Percentiles rank a stretch among this genome's conserved stretches.
These are phyloP conservation scores for Seira ritae DNA, from an alignment of 2,888 invertebrate species.

Conservation along the genomic window DNA sequence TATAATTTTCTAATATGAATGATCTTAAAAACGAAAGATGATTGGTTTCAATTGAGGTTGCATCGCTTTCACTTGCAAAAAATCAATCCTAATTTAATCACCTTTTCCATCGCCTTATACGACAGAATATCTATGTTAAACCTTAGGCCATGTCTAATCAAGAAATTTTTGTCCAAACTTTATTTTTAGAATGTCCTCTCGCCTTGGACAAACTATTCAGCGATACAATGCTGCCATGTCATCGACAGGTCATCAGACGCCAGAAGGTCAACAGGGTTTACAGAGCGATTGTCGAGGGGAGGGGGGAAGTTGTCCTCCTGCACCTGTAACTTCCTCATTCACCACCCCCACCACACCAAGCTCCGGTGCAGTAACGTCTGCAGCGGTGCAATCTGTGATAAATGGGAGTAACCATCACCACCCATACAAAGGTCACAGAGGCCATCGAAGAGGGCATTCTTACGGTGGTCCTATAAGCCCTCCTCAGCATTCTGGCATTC, in stretches of 20 bases:
- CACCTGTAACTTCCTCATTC: constrained; percentile 30
- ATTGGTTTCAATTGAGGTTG: too few species aligned
- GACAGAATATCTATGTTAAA: too few species aligned
- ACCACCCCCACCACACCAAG: constrained; percentile 26
- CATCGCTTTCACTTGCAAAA: too few species aligned
- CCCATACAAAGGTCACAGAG: constrained; percentile 69
- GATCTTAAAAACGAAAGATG: too few species aligned
- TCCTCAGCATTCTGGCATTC: constrained; percentile 66
- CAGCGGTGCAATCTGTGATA: constrained; percentile 66
- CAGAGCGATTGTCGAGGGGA: constrained; percentile 32
- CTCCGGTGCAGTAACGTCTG: constrained; percentile 39
- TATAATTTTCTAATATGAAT: too few species aligned
- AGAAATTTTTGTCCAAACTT: too few species aligned
- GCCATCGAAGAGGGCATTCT: constrained; percentile 71
- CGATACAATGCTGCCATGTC: constrained; percentile 66
- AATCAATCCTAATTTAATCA: too few species aligned
- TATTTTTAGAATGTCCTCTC: constrained; percentile 67
- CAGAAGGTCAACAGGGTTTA: constrained; percentile 60
- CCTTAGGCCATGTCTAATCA: too few species aligned
- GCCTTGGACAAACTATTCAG: constrained; percentile 69
- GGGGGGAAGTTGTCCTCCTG: constrained; percentile 35
- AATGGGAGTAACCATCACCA: constrained; percentile 45
- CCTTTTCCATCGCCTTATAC: too few species aligned
- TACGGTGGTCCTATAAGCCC: constrained; percentile 72
- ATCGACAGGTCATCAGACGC: constrained; percentile 28